Conservation (phyloP, 2,888 invertebrate genomes). For the Oscheius sp. region DNA sequence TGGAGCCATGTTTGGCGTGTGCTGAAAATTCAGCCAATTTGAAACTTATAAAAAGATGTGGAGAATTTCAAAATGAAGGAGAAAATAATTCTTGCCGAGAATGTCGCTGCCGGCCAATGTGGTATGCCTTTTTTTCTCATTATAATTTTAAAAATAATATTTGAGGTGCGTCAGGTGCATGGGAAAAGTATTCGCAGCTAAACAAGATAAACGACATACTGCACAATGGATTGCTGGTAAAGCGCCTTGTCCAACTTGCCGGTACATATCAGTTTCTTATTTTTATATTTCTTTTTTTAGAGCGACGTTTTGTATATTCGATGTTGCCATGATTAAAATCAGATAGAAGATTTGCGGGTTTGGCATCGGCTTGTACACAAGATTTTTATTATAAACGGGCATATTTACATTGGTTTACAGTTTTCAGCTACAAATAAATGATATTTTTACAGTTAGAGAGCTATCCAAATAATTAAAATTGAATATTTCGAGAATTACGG, state of each 20-base stretch:
- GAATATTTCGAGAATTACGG: too few species aligned
- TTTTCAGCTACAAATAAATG: not conserved
- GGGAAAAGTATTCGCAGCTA: conserved; percentile 74
- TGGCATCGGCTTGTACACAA: not conserved
- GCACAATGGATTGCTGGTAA: conserved; percentile 74
- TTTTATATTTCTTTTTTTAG: conserved; percentile 29
- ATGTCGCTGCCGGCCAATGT: conserved; percentile 33
- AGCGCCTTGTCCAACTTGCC: conserved; percentile 75
- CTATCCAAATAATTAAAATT: too few species aligned
- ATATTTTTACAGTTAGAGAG: too few species aligned
- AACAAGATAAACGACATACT: conserved; percentile 75
- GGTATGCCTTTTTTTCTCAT: conserved; percentile 9
- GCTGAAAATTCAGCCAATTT: conserved; percentile 69
- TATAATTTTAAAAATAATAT: not conserved
- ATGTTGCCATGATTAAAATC: conserved; percentile 70
- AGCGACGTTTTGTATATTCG: conserved; percentile 75
- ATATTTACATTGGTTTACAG: not conserved
- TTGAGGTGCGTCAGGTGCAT: conserved; percentile 73
- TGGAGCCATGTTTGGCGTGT: conserved; percentile 47
- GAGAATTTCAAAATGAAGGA: conserved; percentile 36
- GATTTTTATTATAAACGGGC: not conserved
- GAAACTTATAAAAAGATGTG: conserved; percentile 74
- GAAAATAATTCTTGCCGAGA: not conserved
- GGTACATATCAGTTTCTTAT: conserved; percentile 44
- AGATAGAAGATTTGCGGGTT: conserved; percentile 4